Evolutionary conservation across 2,113 vertebrate genomes (phyloP).

Genomic region (Pseudorhombus dupliciocellatus): DNA sequence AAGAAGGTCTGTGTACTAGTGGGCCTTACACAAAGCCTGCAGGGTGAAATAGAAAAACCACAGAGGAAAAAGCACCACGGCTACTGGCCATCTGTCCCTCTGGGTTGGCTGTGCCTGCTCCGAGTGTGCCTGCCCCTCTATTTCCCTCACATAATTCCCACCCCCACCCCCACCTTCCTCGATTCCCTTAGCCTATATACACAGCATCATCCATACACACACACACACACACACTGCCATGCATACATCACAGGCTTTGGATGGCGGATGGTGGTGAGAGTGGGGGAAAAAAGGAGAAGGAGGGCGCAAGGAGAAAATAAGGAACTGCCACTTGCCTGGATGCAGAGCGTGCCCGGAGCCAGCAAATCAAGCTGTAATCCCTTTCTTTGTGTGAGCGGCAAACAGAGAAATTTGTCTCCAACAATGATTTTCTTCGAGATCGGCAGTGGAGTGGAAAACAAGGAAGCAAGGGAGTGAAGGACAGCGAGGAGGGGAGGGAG

Average conservation of each 20-base stretch:
- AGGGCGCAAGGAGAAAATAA: slow-evolving; percentile 49
- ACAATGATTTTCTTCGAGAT: slow-evolving; percentile 83
- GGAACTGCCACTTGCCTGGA: slow-evolving; percentile 84
- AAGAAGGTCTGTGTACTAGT: slow-evolving; percentile 80
- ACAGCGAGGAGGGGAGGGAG: slow-evolving; percentile 63
- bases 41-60: slow-evolving; percentile 84
- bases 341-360: slow-evolving; percentile 79
- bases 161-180: slow-evolving; percentile 72
- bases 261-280: slow-evolving; percentile 54
- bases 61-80: slow-evolving; percentile 75
- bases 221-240: slow-evolving; percentile 40
- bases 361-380: slow-evolving; percentile 87
- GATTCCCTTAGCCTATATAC: slow-evolving; percentile 76
- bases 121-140: slow-evolving; percentile 57
- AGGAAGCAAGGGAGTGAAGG: slow-evolving; percentile 74
- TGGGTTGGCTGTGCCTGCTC: slow-evolving; percentile 78
- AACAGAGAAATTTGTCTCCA: slow-evolving; percentile 85
- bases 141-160: slow-evolving; percentile 70
- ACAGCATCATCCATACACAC: slow-evolving; percentile 69
- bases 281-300: slow-evolving; percentile 31
- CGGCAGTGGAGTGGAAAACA: slow-evolving; percentile 79
- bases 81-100: slow-evolving; percentile 91
- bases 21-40: slow-evolving; percentile 87
- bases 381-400: slow-evolving; percentile 84
- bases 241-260: slow-evolving; percentile 67